Conservation (phyloP, 1,140 invertebrate genomes). For the Trichoplusia ni region DNA sequence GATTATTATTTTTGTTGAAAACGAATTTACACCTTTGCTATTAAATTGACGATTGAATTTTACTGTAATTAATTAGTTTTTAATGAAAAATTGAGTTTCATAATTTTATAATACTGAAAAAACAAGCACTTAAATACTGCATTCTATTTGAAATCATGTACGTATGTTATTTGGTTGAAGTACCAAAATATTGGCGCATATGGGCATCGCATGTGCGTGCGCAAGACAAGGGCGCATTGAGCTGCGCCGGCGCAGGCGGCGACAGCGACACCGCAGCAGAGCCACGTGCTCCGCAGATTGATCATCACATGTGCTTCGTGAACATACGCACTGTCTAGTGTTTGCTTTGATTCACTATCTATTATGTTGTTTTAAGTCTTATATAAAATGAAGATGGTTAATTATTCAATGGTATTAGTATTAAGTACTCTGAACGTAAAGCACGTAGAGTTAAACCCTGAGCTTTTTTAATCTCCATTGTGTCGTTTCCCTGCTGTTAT, state of each 20-base stretch:
- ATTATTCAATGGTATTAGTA: too few relatives aligned
- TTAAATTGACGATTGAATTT: too few relatives aligned
- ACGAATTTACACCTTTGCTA: too few relatives aligned
- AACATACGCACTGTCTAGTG: conserved; percentile 43
- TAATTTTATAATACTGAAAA: too few relatives aligned
- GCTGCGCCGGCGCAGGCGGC: conserved; percentile 28
- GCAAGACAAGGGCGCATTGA: conserved; percentile 58
- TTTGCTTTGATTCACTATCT: conserved; percentile 47
- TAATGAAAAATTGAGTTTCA: too few relatives aligned
- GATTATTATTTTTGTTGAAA: too few relatives aligned
- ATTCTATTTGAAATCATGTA: not conserved
- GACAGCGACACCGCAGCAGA: conserved; percentile 44
- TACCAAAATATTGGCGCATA: conserved; percentile 49
- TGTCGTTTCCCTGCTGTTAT: too few relatives aligned
- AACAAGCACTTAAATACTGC: too few relatives aligned
- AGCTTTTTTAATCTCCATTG: too few relatives aligned
- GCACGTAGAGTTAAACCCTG: too few relatives aligned
- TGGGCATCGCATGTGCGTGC: conserved; percentile 62
- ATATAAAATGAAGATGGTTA: not conserved
- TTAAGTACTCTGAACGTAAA: too few relatives aligned
- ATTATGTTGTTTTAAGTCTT: conserved; percentile 12
- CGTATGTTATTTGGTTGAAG: not conserved
- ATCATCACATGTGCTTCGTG: conserved; percentile 43
- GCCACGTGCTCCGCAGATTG: conserved; percentile 67
- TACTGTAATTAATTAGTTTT: too few relatives aligned